Conservation (phyloP, 92 coral and sea anemone genomes). For the Ricordea florida region DNA sequence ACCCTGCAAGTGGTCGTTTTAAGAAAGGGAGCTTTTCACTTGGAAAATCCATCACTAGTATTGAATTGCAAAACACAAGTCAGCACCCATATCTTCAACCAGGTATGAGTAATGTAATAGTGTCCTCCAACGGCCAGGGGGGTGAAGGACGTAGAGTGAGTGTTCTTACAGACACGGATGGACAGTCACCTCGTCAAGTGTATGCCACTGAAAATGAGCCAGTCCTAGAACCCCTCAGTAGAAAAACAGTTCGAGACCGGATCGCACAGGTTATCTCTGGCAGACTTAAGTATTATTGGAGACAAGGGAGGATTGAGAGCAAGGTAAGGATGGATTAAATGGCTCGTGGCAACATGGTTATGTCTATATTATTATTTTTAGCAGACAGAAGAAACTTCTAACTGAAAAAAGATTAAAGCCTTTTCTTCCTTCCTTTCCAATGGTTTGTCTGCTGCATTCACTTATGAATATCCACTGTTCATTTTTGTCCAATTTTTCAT, state of each 20-base stretch:
- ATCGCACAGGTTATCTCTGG: slow-evolving; percentile 68
- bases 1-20: slow-evolving; percentile 68
- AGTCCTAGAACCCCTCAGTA: neutral
- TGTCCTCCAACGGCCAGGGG: slow-evolving; percentile 17
- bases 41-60: neutral
- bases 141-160: slow-evolving; percentile 27
- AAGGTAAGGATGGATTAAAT: too few species aligned
- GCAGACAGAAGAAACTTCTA: too few species aligned
- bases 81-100: slow-evolving; percentile 58
- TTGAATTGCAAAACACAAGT: too few species aligned
- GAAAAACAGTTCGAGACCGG: slow-evolving; percentile 33
- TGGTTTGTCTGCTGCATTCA: too few species aligned
- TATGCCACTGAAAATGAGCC: neutral
- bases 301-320: slow-evolving; percentile 13
- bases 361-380: too few species aligned
- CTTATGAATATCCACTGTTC: too few species aligned
- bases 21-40: slow-evolving; percentile 3
- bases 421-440: too few species aligned
- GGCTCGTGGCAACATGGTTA: too few species aligned
- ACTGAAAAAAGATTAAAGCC: too few species aligned
- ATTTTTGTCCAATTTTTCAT: too few species aligned
- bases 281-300: slow-evolving; percentile 37
- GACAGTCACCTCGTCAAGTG: neutral
- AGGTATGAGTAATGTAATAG: slow-evolving; percentile 29
- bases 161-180: neutral